Evolutionary conservation across 2,888 invertebrate species (phyloP).

Genomic region (Agonopterix subpropinquella): DNA sequence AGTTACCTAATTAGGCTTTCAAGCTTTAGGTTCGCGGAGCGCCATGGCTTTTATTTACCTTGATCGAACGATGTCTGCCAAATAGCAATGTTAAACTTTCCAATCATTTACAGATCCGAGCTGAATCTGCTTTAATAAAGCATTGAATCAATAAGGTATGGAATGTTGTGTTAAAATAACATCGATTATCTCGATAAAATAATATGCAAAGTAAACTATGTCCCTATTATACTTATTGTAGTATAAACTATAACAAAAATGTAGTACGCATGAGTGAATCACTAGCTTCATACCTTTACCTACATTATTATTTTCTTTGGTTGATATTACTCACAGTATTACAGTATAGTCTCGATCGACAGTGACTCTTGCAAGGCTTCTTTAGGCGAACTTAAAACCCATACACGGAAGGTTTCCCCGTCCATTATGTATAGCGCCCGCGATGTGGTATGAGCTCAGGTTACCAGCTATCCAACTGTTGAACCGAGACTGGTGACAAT

Average conservation of each 20-base stretch:
- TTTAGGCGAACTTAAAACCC: constrained; percentile 21
- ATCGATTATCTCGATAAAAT: too few relatives aligned
- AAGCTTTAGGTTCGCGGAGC: too few relatives aligned
- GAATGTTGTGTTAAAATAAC: too few relatives aligned
- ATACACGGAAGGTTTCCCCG: constrained; percentile 58
- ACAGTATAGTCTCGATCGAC: neutral
- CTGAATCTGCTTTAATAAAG: constrained; percentile 20
- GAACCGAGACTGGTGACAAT: constrained; percentile 13
- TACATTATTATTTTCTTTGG: constrained; percentile 1
- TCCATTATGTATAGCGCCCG: constrained; percentile 25
- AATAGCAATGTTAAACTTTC: constrained; percentile 15
- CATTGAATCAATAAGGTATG: neutral
- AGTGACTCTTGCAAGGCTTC: constrained; percentile 43
- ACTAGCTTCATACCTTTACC: neutral
- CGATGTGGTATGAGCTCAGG: constrained; percentile 25
- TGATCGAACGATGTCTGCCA: too few relatives aligned
- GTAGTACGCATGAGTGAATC: too few relatives aligned
- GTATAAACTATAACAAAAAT: too few relatives aligned
- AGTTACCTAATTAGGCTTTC: too few relatives aligned
- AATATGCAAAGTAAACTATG: too few relatives aligned
- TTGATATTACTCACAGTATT: too few relatives aligned
- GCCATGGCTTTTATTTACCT: too few relatives aligned
- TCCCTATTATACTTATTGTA: too few relatives aligned
- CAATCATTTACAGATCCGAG: constrained; percentile 28
- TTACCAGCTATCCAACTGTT: constrained; percentile 26